These are phyloP conservation scores for Panopea generosa DNA, from an alignment of 2,888 invertebrate genomes.

Conservation along the genomic window DNA sequence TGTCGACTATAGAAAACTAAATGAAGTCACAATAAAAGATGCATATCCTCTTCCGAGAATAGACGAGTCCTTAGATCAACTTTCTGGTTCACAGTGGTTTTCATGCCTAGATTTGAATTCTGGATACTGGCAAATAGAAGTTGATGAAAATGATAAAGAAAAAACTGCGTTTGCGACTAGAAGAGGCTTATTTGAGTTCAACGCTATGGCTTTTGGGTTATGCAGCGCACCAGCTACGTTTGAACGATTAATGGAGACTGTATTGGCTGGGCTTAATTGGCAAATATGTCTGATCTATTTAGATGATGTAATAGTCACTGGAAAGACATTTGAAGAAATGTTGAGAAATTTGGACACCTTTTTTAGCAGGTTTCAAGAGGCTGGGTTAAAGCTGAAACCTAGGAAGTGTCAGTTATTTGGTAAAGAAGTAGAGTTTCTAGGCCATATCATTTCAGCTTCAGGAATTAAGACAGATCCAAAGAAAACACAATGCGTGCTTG, in stretches of 20 bases:
- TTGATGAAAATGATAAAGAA: constrained; percentile 39
- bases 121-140: constrained; percentile 69
- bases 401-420: constrained; percentile 23
- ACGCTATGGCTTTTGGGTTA: constrained; percentile 65
- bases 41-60: constrained; percentile 44
- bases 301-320: constrained; percentile 28
- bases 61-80: constrained; percentile 50
- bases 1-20: constrained; percentile 34
- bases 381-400: constrained; percentile 44
- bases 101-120: constrained; percentile 23
- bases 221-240: constrained; percentile 66
- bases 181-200: constrained; percentile 53
- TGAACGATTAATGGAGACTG: constrained; percentile 62
- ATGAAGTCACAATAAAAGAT: constrained; percentile 33
- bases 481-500: constrained; percentile 12
- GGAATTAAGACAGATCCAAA: constrained; percentile 34
- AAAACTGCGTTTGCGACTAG: constrained; percentile 66
- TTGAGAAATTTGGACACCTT: constrained; percentile 18
- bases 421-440: constrained; percentile 26
- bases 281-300: constrained; percentile 55
- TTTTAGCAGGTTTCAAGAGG: constrained; percentile 17
- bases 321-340: constrained; percentile 35
- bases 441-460: constrained; percentile 19
- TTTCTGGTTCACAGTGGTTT: constrained; percentile 49
- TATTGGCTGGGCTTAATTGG: constrained; percentile 49